Evolutionary conservation across 2,797 vertebrate species (phyloP).

Genomic region (Phrynocephalus forsythii): DNA sequence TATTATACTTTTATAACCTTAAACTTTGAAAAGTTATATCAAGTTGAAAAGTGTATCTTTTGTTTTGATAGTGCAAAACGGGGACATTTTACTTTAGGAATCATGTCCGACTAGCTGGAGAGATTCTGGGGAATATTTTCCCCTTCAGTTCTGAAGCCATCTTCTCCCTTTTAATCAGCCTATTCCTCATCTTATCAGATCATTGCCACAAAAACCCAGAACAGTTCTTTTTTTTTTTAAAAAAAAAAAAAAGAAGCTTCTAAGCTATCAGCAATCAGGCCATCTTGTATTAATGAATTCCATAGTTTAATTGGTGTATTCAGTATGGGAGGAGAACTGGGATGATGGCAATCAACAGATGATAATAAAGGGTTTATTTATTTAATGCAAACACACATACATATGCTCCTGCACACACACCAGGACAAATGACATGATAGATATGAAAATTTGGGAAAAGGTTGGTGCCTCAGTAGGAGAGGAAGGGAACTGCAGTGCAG

Average conservation of each 20-base stretch:
- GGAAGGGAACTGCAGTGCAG: no score
- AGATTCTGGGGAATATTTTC: no score
- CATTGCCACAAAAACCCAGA: neutral
- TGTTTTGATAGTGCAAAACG: neutral
- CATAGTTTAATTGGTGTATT: neutral
- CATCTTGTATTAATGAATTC: neutral
- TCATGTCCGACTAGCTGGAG: no score
- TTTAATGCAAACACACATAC: neutral
- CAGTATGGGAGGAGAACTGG: neutral
- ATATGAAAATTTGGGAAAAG: no score
- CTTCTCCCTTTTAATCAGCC: neutral
- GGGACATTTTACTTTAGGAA: no score
- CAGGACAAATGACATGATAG: no score
- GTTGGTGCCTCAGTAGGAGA: no score
- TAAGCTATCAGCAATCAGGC: no score
- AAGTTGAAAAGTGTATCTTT: neutral
- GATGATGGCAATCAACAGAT: neutral
- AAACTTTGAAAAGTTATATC: neutral
- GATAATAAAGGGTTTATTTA: conserved; percentile 1
- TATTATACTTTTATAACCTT: neutral
- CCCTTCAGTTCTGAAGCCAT: neutral
- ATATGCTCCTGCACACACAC: neutral
- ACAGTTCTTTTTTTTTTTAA: neutral
- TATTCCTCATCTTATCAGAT: neutral
- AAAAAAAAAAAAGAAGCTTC: neutral